phyloP scores from a whole-genome alignment of 2,888 invertebrate genomes.

The Teleogryllus oceanicus region DNA sequence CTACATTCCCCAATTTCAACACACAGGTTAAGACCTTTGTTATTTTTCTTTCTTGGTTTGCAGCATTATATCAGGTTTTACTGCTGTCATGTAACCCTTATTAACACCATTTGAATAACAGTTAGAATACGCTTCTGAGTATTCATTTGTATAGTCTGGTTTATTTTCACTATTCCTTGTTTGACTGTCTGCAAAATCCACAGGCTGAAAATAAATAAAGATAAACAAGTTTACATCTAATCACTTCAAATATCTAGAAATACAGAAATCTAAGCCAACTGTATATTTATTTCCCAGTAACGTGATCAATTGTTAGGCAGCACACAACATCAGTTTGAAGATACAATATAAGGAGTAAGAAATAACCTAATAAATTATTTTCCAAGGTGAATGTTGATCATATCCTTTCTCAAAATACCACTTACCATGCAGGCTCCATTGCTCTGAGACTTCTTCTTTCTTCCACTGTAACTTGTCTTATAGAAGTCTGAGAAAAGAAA shows the following conservation, averaged over 20 bases:
- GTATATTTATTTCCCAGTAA: not conserved
- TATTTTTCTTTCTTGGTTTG: slow-evolving; percentile 12
- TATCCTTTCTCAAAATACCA: slow-evolving; percentile 34
- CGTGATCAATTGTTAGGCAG: not conserved
- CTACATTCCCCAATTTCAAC: not conserved
- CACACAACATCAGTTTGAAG: not conserved
- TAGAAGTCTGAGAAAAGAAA: slow-evolving; percentile 94
- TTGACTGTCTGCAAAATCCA: slow-evolving; percentile 52
- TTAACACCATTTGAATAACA: slow-evolving; percentile 62
- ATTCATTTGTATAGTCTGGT: slow-evolving; percentile 48
- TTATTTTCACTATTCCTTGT: slow-evolving; percentile 31
- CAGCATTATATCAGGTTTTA: slow-evolving; percentile 18
- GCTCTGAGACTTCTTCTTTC: slow-evolving; percentile 41
- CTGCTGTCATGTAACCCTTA: slow-evolving; percentile 57
- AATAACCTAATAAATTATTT: not conserved
- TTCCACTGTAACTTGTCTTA: slow-evolving; percentile 69
- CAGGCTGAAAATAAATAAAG: slow-evolving; percentile 54
- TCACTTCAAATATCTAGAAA: no score
- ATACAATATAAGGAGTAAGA: not conserved
- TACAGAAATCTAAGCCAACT: no score
- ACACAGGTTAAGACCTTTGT: not conserved
- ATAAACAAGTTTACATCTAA: no score
- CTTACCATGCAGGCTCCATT: slow-evolving; percentile 70
- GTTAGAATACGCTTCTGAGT: slow-evolving; percentile 57
- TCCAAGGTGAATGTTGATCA: not conserved